Conservation (phyloP, 2,888 invertebrate species). For the Ectemnius cavifrons region DNA sequence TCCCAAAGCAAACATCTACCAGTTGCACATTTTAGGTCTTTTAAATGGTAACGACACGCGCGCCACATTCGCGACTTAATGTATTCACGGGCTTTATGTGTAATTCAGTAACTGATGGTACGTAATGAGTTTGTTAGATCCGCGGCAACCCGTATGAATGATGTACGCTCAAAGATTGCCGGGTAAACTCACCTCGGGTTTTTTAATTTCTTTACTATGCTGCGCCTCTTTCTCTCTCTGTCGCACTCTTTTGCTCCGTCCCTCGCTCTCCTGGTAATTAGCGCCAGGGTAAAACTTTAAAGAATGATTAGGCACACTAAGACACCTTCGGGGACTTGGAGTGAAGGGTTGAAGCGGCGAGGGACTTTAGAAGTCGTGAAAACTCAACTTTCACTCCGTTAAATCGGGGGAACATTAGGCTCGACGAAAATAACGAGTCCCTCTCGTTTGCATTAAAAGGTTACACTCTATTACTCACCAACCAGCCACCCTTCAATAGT, state of each 20-base stretch:
- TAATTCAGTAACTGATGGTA: background rate
- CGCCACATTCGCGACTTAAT: background rate
- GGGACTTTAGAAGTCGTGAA: conserved; percentile 59
- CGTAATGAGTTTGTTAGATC: conserved; percentile 27
- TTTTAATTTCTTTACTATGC: conserved; percentile 65
- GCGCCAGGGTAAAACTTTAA: conserved; percentile 66
- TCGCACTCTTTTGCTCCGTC: too few relatives aligned
- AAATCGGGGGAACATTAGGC: conserved; percentile 53
- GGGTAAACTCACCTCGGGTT: conserved; percentile 49
- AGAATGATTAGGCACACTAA: conserved; percentile 67
- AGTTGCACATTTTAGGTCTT: too few relatives aligned
- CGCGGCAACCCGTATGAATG: conserved; percentile 37
- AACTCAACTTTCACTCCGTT: conserved; percentile 61
- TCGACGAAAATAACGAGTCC: conserved; percentile 6
- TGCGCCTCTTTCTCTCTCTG: conserved; percentile 36
- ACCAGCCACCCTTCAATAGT: background rate
- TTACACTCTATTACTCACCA: conserved; percentile 1
- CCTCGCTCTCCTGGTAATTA: conserved; percentile 62
- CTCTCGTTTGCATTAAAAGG: conserved; percentile 13
- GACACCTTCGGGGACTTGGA: conserved; percentile 52
- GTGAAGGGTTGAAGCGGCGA: conserved; percentile 51
- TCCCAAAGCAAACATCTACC: too few relatives aligned
- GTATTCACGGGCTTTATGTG: too few relatives aligned
- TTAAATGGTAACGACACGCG: background rate
- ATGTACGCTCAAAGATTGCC: conserved; percentile 41